Conservation (phyloP, 2,797 vertebrate species). For the Megalops cyprinoides region DNA sequence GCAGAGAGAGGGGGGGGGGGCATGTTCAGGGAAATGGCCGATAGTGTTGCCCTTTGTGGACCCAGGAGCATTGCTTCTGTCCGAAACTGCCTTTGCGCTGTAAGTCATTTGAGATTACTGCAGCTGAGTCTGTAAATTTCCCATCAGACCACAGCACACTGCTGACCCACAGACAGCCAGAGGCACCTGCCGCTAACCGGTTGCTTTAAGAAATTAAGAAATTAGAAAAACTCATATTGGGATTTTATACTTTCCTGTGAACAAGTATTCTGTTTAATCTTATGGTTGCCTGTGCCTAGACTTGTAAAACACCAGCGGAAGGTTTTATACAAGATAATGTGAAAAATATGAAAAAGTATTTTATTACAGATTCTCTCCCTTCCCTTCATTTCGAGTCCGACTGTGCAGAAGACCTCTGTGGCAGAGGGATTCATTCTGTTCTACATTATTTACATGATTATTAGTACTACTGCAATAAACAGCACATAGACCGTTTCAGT, state of each 20-base stretch:
- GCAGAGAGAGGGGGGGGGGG: background rate
- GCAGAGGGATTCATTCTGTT: conserved; percentile 73
- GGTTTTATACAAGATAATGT: conserved; percentile 56
- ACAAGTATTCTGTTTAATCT: conserved; percentile 61
- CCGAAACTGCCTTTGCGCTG: conserved; percentile 60
- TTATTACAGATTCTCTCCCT: conserved; percentile 50
- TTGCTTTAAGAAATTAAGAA: conserved; percentile 23
- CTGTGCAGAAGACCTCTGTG: conserved; percentile 82
- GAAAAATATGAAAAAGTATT: too few relatives aligned
- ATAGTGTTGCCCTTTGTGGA: background rate
- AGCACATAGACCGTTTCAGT: conserved; percentile 62
- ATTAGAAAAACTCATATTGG: conserved; percentile 1
- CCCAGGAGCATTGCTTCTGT: conserved; percentile 47
- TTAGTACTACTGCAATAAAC: conserved; percentile 75
- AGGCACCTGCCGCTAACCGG: background rate
- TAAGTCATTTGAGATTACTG: conserved; percentile 22
- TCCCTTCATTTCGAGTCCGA: conserved; percentile 67
- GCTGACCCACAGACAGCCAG: background rate
- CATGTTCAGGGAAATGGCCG: too few relatives aligned
- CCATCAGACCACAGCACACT: conserved; percentile 14
- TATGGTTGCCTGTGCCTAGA: conserved; percentile 79
- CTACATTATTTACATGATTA: conserved; percentile 61
- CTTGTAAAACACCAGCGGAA: conserved; percentile 81
- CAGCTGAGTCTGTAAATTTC: conserved; percentile 24
- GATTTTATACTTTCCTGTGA: background rate